Percentiles rank a stretch among this genome's conserved stretches.
Evolutionary conservation across 53 echinoderm and acorn worm species (phyloP).

Genomic region (Arbacia lixula): DNA sequence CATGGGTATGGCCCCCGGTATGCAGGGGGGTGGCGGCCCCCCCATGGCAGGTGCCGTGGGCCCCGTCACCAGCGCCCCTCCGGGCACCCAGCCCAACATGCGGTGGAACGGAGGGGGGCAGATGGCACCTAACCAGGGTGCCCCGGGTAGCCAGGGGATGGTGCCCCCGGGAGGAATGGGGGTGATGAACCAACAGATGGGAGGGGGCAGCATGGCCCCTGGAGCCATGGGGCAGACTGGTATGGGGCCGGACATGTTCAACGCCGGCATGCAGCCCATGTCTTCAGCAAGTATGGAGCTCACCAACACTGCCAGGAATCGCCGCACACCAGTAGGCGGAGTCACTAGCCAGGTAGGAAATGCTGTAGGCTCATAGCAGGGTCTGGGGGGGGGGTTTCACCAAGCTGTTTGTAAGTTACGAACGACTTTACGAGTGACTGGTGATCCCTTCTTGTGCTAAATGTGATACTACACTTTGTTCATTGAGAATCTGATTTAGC

Average conservation of each 20-base stretch:
- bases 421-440: too few species aligned
- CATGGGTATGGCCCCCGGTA: conserved; percentile 46
- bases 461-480: too few species aligned
- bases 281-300: conserved; percentile 54
- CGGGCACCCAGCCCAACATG: conserved; percentile 74
- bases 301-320: conserved; percentile 29
- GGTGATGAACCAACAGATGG: conserved; percentile 73
- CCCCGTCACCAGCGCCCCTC: conserved; percentile 4
- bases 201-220: conserved; percentile 14
- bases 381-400: too few species aligned
- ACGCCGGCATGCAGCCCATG: conserved; percentile 54
- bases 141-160: conserved; percentile 47
- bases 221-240: conserved; percentile 20
- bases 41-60: conserved; percentile 42
- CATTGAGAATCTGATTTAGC: too few species aligned
- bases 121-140: conserved; percentile 44
- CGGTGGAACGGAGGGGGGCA: conserved; percentile 60
- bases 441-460: too few species aligned
- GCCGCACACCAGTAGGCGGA: conserved; percentile 18
- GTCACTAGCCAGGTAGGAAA: conserved; percentile 31
- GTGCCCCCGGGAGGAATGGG: conserved; percentile 65
- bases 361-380: too few species aligned
- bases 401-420: too few species aligned
- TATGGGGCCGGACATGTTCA: conserved; percentile 30
- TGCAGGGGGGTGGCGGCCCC: conserved; percentile 40